These are phyloP conservation scores for Pomatorhinus ruficollis DNA, from an alignment of 2,113 vertebrate species.

Conservation along the genomic window DNA sequence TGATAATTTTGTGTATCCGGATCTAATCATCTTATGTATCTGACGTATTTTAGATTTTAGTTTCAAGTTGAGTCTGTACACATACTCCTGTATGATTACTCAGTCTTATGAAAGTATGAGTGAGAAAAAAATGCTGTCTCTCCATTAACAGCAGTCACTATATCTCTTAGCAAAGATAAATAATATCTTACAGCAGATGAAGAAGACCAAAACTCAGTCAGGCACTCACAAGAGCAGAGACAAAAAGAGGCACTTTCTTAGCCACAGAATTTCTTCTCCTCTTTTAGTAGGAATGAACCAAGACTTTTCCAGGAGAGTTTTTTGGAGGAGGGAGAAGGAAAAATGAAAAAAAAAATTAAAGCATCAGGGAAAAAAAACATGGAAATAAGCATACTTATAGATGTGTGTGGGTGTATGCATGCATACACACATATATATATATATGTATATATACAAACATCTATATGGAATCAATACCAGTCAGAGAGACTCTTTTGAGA, in stretches of 20 bases:
- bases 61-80: background rate
- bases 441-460: background rate
- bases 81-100: background rate
- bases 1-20: background rate
- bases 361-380: accelerated
- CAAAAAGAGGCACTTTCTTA: background rate
- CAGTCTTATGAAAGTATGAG: background rate
- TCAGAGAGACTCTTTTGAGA: background rate
- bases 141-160: background rate
- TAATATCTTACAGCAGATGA: background rate
- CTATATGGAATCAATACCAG: background rate
- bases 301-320: background rate
- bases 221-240: background rate
- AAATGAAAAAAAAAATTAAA: background rate
- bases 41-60: background rate
- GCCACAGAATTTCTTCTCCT: background rate
- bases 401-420: accelerated
- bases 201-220: background rate
- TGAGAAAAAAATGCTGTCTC: background rate
- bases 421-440: accelerated
- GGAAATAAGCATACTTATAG: background rate
- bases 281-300: background rate
- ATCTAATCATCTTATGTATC: background rate
- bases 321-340: background rate
- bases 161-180: background rate